Evolutionary conservation across 2,888 invertebrate genomes (phyloP).

Genomic region (Drosophila picticornis): DNA sequence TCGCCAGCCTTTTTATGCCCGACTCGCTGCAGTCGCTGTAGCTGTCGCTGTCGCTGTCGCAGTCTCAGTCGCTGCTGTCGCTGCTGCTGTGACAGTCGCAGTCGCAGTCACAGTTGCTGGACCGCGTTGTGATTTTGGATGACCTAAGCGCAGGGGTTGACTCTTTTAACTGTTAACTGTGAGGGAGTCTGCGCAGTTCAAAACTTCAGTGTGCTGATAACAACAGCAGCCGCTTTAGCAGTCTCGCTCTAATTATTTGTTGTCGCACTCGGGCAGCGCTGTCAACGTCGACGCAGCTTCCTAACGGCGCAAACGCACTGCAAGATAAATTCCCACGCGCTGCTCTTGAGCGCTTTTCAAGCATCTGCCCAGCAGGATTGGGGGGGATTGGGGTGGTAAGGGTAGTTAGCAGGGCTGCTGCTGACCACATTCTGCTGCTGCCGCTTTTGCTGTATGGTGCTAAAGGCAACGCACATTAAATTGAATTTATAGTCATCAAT

Average conservation of each 20-base stretch:
- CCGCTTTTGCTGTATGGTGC: constrained; percentile 21
- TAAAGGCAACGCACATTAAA: constrained; percentile 78
- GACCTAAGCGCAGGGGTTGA: constrained; percentile 52
- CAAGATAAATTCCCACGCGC: constrained; percentile 47
- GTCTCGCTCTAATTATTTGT: constrained; percentile 63
- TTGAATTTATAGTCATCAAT: constrained; percentile 83
- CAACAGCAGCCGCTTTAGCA: constrained; percentile 30
- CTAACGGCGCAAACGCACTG: constrained; percentile 68
- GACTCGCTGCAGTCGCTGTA: constrained; percentile 29
- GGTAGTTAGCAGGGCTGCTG: constrained; percentile 19
- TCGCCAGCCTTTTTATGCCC: constrained; percentile 83
- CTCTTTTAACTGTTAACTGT: constrained; percentile 39
- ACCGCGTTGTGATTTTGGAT: constrained; percentile 42
- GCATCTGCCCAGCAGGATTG: constrained; percentile 2
- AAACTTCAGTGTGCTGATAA: constrained; percentile 46
- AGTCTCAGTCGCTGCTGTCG: constrained; percentile 8
- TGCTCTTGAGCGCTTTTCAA: constrained; percentile 72
- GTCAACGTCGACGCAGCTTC: constrained; percentile 38
- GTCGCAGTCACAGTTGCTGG: constrained; percentile 35
- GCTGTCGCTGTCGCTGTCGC: constrained; percentile 28
- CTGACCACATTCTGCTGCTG: constrained; percentile 53
- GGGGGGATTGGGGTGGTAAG: constrained; percentile 3
- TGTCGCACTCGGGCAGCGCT: constrained; percentile 56
- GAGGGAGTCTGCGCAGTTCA: constrained; percentile 58
- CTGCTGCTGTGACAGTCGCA: constrained; percentile 11